These are phyloP conservation scores for Leucophenga varia DNA, from an alignment of 1,140 invertebrate species.

Conservation along the genomic window DNA sequence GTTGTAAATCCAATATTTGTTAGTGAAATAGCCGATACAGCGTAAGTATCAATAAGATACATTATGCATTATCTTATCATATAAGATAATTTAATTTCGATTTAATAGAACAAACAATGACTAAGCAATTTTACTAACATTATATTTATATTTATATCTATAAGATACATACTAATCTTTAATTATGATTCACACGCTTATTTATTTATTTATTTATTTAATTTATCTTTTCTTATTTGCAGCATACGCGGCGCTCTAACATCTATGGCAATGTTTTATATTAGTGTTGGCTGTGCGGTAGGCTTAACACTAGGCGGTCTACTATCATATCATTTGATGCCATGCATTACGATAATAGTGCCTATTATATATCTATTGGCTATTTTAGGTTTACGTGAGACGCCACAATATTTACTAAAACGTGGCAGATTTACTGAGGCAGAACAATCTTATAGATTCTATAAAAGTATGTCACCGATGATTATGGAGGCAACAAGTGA, in stretches of 20 bases:
- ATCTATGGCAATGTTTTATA: slow-evolving; percentile 38
- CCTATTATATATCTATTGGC: slow-evolving; percentile 33
- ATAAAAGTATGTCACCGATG: slow-evolving; percentile 28
- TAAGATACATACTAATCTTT: too few relatives aligned
- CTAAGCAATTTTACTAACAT: too few relatives aligned
- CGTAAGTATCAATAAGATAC: slow-evolving; percentile 21
- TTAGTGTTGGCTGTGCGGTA: slow-evolving; percentile 33
- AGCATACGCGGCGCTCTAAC: slow-evolving; percentile 39
- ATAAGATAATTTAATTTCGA: too few relatives aligned
- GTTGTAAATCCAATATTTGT: slow-evolving; percentile 40
- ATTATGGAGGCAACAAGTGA: background rate
- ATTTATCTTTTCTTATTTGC: too few relatives aligned
- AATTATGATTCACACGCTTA: background rate
- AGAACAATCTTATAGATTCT: slow-evolving; percentile 35
- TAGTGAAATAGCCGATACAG: slow-evolving; percentile 44
- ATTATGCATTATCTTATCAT: too few relatives aligned
- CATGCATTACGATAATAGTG: slow-evolving; percentile 17
- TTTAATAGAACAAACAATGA: too few relatives aligned
- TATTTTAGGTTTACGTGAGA: slow-evolving; percentile 28
- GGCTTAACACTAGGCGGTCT: slow-evolving; percentile 30
- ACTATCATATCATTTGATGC: slow-evolving; percentile 37
- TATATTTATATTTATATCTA: too few relatives aligned
- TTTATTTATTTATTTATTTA: background rate
- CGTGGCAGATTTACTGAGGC: slow-evolving; percentile 26
- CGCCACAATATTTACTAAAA: slow-evolving; percentile 30